Evolutionary conservation across 2,888 invertebrate species (phyloP).

Genomic region (Trisateles emortualis): DNA sequence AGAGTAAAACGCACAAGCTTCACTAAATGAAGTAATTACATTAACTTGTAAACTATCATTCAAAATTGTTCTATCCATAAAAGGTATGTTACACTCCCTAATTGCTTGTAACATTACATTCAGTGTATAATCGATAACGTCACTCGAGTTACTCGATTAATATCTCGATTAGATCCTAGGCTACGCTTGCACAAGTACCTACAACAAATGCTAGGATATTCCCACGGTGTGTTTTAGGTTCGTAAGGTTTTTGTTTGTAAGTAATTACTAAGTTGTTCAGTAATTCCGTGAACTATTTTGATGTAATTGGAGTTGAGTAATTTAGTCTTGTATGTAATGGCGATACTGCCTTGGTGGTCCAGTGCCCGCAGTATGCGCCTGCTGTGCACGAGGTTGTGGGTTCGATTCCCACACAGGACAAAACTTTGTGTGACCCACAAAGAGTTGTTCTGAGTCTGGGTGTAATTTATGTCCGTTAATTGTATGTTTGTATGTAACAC

Average conservation of each 20-base stretch:
- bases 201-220: conserved; percentile 60
- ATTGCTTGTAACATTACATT: conserved; percentile 42
- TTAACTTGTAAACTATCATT: not conserved
- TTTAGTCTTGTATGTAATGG: not conserved
- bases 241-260: conserved; percentile 11
- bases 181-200: conserved; percentile 47
- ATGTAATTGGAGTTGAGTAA: not conserved
- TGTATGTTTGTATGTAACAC: too few relatives aligned
- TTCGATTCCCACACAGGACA: too few relatives aligned
- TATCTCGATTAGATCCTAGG: conserved; percentile 54
- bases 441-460: too few relatives aligned
- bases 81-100: conserved; percentile 9
- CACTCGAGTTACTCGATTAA: conserved; percentile 41
- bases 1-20: too few relatives aligned
- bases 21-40: not conserved
- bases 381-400: too few relatives aligned
- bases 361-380: too few relatives aligned
- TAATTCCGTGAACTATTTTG: not conserved
- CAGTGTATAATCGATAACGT: conserved; percentile 43
- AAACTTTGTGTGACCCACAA: too few relatives aligned
- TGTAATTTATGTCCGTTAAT: too few relatives aligned
- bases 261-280: conserved; percentile 1
- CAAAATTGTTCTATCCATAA: not conserved
- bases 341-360: too few relatives aligned
- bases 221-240: conserved; percentile 44